Evolutionary conservation across 2,888 invertebrate genomes (phyloP), one percentile per base, ranked within the genome.

Genomic region (Epinotia demarniana): DNA sequence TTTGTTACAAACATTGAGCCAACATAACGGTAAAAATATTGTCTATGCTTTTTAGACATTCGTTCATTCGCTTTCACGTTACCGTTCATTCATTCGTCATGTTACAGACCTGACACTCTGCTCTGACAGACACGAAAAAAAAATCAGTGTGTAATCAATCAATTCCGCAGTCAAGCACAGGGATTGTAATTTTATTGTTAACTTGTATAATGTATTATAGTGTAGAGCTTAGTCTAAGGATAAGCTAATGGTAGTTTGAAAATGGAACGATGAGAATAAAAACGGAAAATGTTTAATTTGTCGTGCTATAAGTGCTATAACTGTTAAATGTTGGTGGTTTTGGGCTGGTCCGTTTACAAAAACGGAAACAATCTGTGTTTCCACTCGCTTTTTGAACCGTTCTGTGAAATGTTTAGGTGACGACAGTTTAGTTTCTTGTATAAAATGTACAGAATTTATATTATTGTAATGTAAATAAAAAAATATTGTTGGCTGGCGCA

Each of bases 401-500:
- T 81, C 81, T 78, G 79, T 82, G 84, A 85, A 83, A 82, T 79
- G 81, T 84, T 80, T 81, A 81, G 83, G 82, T 84, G 80, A 78
- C 79, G 79, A 80, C 78, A 83, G 81, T 84, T 81, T 85, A 79
- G 79, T 79, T 82, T 80, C 76, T 82, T 85, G 85, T 83, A 82
- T 81, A 81, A 84, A 86, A 84, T 81, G 81, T 81, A 81, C 83
- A 81, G 81, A 87, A 80, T 81, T 83, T 78, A 77, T 85, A 88
- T 88, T 85, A 88, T 85, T 91, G 90, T 92, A 92, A 92, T 93
- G 92, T 93, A 93, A 93, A 93, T 93, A 94, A 91, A 92, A 75
- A 93, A 91, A 92, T 90, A 92, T 91, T 90, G 87, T 87, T 90
- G 88, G 90, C 85, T 88, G 93, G 94, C 95, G 95, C 95, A 95